Conservation (phyloP, 2,888 invertebrate genomes). For the Amaurobius ferox region DNA sequence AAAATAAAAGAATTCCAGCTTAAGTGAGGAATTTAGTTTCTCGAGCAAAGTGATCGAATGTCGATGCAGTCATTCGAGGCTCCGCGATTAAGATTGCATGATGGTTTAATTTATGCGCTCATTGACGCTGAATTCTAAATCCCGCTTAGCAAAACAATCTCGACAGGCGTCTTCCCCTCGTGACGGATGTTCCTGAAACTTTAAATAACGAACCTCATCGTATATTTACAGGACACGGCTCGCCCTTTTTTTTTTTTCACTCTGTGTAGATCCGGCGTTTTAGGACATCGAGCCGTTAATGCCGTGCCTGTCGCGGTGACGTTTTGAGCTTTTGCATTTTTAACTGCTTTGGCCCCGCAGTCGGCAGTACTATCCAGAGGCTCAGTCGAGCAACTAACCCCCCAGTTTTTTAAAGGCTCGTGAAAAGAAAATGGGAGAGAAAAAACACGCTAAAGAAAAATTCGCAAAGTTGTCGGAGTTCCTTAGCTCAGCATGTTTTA, state of each 20-base stretch:
- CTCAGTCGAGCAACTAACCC: slow-evolving; percentile 59
- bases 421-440: slow-evolving; percentile 4
- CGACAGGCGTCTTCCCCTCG: slow-evolving; percentile 30
- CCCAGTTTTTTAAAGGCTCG: slow-evolving; percentile 59
- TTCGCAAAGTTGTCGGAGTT: slow-evolving; percentile 40
- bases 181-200: slow-evolving; percentile 63
- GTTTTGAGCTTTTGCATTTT: slow-evolving; percentile 69
- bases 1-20: too few relatives aligned
- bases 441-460: slow-evolving; percentile 37
- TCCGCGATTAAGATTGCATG: slow-evolving; percentile 41
- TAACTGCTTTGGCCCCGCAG: slow-evolving; percentile 33
- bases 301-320: slow-evolving; percentile 49
- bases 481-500: slow-evolving; percentile 61
- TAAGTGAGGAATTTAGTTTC: too few relatives aligned
- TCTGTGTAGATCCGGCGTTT: slow-evolving; percentile 36
- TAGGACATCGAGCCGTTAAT: slow-evolving; percentile 58
- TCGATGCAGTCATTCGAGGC: too few relatives aligned
- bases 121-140: slow-evolving; percentile 30
- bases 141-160: slow-evolving; percentile 35
- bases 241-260: not conserved
- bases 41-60: not conserved
- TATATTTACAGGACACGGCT: slow-evolving; percentile 47
- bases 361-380: slow-evolving; percentile 10
- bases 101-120: slow-evolving; percentile 46
- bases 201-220: slow-evolving; percentile 66